phyloP scores from a whole-genome alignment of 2,888 invertebrate species.

The Cecidostiba fungosa region DNA sequence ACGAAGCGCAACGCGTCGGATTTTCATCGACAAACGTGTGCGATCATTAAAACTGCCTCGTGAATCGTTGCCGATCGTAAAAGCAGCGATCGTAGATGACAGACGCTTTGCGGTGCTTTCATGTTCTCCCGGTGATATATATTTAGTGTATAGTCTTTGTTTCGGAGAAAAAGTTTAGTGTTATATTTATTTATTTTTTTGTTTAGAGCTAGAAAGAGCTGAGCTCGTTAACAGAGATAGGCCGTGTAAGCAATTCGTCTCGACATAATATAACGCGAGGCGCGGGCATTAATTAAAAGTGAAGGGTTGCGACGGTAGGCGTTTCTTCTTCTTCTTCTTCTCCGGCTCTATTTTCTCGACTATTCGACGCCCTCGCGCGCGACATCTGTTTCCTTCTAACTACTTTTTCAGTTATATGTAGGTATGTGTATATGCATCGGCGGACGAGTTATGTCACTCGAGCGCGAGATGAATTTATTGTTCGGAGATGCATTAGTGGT shows the following conservation, averaged over 20 bases:
- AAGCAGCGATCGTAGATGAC: conserved; percentile 1
- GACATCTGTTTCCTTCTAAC: conserved; percentile 55
- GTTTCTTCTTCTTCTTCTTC: conserved; percentile 1
- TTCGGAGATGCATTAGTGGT: neutral
- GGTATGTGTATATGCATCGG: neutral
- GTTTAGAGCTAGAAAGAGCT: neutral
- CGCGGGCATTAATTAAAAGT: conserved; percentile 2
- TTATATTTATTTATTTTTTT: no score
- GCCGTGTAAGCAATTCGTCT: neutral
- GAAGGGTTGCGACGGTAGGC: neutral
- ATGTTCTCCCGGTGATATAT: neutral
- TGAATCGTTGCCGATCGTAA: conserved; percentile 11
- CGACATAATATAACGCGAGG: neutral
- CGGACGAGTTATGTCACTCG: conserved; percentile 17
- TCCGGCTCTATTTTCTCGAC: conserved; percentile 14
- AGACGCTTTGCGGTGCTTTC: neutral
- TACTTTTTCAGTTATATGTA: neutral
- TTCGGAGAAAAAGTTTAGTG: neutral
- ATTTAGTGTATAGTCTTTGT: neutral
- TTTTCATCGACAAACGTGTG: conserved; percentile 29
- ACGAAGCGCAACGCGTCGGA: conserved; percentile 54
- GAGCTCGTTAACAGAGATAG: neutral
- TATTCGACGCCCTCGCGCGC: conserved; percentile 39
- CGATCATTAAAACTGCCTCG: conserved; percentile 24
- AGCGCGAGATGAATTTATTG: neutral